Conservation (phyloP, 2,888 invertebrate genomes). For the Drosophila koepferae region DNA sequence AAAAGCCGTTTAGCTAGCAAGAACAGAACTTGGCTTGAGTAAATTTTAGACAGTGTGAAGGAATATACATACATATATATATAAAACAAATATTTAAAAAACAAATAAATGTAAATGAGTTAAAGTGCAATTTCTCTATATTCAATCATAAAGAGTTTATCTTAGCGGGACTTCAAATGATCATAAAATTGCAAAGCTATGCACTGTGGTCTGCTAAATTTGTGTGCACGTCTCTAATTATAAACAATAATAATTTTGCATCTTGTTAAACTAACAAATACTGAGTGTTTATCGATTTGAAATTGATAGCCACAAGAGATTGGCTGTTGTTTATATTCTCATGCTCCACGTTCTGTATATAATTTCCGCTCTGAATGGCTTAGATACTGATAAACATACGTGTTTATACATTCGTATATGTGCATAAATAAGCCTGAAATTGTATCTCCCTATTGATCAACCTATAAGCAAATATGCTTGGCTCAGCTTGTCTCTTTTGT, state of each 20-base stretch:
- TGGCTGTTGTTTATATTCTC: neutral
- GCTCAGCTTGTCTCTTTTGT: neutral
- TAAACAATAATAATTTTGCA: neutral
- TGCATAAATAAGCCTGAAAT: neutral
- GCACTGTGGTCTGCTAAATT: neutral
- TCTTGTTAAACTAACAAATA: neutral
- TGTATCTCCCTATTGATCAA: neutral
- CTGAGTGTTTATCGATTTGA: neutral
- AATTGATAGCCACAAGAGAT: neutral
- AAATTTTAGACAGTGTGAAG: neutral
- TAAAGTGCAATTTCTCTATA: neutral
- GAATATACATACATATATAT: neutral
- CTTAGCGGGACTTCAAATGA: neutral
- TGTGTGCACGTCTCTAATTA: neutral
- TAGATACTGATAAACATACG: neutral
- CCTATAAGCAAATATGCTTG: neutral
- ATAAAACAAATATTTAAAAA: neutral
- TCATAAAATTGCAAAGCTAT: neutral
- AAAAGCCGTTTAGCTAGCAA: constrained; percentile 9
- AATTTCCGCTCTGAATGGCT: neutral
- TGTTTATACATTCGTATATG: neutral
- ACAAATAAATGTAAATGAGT: neutral
- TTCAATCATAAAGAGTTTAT: neutral
- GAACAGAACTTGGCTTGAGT: constrained; percentile 2
- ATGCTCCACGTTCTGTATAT: neutral